A percentile compares a stretch with the other conserved stretches of the same genome.
phyloP scores from a whole-genome alignment of 2,888 invertebrate genomes.

The Cantharis lateralis region DNA sequence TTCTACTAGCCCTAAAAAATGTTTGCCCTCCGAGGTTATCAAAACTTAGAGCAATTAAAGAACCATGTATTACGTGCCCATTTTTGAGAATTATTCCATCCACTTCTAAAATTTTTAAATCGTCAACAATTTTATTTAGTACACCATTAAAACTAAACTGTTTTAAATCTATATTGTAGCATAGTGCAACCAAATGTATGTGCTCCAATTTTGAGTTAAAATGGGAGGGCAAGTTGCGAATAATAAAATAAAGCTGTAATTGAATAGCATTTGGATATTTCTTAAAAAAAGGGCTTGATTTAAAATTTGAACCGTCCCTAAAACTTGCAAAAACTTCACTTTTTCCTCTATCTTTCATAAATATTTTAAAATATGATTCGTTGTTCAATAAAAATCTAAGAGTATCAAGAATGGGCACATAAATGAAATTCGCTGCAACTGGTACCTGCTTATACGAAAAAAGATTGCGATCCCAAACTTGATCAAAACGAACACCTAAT shows the following conservation, averaged over 20 bases:
- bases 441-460: too few relatives aligned
- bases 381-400: too few relatives aligned
- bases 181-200: slow-evolving; percentile 28
- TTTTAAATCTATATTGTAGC: slow-evolving; percentile 15
- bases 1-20: slow-evolving; percentile 34
- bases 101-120: neutral
- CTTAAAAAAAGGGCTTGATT: too few relatives aligned
- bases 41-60: slow-evolving; percentile 21
- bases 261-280: neutral
- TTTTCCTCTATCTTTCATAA: too few relatives aligned
- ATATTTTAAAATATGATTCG: too few relatives aligned
- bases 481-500: neutral
- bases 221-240: slow-evolving; percentile 26
- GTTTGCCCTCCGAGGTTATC: slow-evolving; percentile 34
- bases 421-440: too few relatives aligned
- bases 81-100: neutral
- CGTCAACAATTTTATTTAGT: neutral
- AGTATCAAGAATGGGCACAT: too few relatives aligned
- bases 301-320: too few relatives aligned
- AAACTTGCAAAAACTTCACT: too few relatives aligned
- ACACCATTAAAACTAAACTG: slow-evolving; percentile 4
- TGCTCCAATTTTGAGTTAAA: slow-evolving; percentile 20
- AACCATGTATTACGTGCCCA: slow-evolving; percentile 7
- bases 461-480: neutral
- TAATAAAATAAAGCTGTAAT: neutral